Percentiles rank a stretch among this genome's conserved stretches.
Conservation (phyloP, 1,140 invertebrate species). For the Microvelia longipes region DNA sequence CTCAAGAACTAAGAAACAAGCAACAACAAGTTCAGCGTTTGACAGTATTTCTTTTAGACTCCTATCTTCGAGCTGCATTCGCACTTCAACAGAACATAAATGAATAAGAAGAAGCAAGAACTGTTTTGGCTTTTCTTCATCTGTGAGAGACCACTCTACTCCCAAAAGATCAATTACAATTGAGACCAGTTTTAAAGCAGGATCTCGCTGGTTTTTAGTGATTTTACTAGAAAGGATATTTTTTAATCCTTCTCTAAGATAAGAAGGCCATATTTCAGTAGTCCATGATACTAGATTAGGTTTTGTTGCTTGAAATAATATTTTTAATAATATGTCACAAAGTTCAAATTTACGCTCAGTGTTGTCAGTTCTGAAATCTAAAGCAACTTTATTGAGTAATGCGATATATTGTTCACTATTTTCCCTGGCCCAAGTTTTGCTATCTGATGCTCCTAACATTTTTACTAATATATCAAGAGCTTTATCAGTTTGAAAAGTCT, state of each 20-base stretch:
- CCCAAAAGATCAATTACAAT: conserved; percentile 66
- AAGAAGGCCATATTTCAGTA: conserved; percentile 49
- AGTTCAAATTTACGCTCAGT: conserved; percentile 76
- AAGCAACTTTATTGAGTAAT: conserved; percentile 63
- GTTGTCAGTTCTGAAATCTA: conserved; percentile 75
- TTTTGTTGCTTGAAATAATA: conserved; percentile 44
- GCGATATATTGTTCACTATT: conserved; percentile 56
- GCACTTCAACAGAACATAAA: conserved; percentile 73
- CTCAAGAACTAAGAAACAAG: conserved; percentile 74
- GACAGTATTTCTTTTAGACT: conserved; percentile 53
- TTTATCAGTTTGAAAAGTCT: conserved; percentile 73
- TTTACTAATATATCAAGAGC: conserved; percentile 61
- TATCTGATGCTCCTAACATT: conserved; percentile 48
- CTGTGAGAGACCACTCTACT: conserved; percentile 61
- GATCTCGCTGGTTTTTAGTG: conserved; percentile 69
- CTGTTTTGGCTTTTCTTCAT: conserved; percentile 61
- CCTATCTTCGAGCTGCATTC: conserved; percentile 80
- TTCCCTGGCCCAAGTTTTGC: conserved; percentile 52
- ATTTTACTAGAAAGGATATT: conserved; percentile 77
- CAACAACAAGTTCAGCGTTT: conserved; percentile 57
- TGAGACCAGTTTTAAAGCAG: conserved; percentile 65
- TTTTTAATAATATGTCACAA: conserved; percentile 52
- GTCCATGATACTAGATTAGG: not conserved
- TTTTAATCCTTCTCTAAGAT: conserved; percentile 55
- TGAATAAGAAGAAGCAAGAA: conserved; percentile 73